Conservation (phyloP, 2,797 vertebrate species). For the Gymnoscopelus microlampas region DNA sequence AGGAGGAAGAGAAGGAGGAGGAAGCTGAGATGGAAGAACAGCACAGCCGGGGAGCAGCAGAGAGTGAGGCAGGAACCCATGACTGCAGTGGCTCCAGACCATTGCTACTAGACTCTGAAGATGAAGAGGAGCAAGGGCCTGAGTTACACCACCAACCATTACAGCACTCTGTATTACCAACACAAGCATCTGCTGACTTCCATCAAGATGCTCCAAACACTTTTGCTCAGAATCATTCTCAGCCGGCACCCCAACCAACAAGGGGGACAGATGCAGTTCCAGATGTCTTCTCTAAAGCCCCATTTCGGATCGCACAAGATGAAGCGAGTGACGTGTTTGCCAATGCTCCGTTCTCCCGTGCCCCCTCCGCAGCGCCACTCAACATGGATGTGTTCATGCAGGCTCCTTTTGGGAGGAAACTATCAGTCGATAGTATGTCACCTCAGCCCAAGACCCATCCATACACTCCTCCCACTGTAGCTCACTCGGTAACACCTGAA, state of each 20-base stretch:
- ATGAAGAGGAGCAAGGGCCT: constrained; percentile 84
- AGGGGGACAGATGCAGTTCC: constrained; percentile 36
- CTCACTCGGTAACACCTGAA: constrained; percentile 58
- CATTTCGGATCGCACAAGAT: constrained; percentile 80
- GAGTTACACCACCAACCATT: constrained; percentile 38
- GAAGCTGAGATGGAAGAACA: constrained; percentile 81
- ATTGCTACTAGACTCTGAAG: constrained; percentile 92
- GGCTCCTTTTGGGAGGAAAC: constrained; percentile 92
- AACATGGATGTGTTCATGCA: constrained; percentile 91
- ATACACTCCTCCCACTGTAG: constrained; percentile 45
- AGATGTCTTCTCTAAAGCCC: constrained; percentile 90
- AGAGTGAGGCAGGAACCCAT: constrained; percentile 80
- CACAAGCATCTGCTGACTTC: constrained; percentile 42
- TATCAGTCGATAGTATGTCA: constrained; percentile 49
- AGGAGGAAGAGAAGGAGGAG: constrained; percentile 77
- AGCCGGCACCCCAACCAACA: constrained; percentile 31
- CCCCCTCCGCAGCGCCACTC: constrained; percentile 53
- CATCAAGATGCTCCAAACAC: constrained; percentile 38
- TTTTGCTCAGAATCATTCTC: constrained; percentile 56
- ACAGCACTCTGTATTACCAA: constrained; percentile 18
- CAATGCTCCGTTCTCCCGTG: constrained; percentile 90
- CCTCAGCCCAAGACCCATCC: constrained; percentile 43
- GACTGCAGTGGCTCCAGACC: constrained; percentile 93
- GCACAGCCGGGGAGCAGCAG: constrained; percentile 74
- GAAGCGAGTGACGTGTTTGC: constrained; percentile 88